Percentiles rank a stretch among this genome's conserved stretches.
phyloP scores from a whole-genome alignment of 2,113 vertebrate genomes.

The Corvus moneduloides region DNA sequence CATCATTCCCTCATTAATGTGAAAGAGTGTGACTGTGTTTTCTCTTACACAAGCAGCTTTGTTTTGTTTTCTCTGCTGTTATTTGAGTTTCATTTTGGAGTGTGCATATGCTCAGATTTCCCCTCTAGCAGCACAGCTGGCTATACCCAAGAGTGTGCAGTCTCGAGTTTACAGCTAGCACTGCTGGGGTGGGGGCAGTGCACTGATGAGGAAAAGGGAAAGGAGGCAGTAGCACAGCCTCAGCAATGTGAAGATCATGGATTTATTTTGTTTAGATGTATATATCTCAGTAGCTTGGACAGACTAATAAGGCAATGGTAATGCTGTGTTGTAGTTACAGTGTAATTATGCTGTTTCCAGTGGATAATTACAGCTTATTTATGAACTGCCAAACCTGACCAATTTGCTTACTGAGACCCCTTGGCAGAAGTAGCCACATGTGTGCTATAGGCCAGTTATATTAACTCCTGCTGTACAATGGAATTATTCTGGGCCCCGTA shows the following conservation, averaged over 20 bases:
- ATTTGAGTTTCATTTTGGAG: slow-evolving; percentile 3
- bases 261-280: background rate
- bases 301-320: background rate
- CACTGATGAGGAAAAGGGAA: background rate
- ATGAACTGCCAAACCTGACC: background rate
- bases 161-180: background rate
- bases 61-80: slow-evolving; percentile 27
- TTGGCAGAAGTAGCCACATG: background rate
- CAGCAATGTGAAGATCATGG: background rate
- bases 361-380: slow-evolving; percentile 15
- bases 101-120: background rate
- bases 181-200: background rate
- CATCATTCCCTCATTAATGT: background rate
- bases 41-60: slow-evolving; percentile 19
- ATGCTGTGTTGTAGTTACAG: background rate
- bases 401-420: background rate
- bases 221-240: background rate
- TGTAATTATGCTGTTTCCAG: background rate
- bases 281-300: background rate
- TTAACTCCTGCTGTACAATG: background rate
- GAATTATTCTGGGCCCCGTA: background rate
- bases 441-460: background rate
- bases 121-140: background rate
- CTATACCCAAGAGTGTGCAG: background rate
- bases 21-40: background rate